A percentile compares a stretch with the other conserved stretches of the same genome.
phyloP scores from a whole-genome alignment of 2,888 invertebrate species.

The Leptinotarsa peninsularis region DNA sequence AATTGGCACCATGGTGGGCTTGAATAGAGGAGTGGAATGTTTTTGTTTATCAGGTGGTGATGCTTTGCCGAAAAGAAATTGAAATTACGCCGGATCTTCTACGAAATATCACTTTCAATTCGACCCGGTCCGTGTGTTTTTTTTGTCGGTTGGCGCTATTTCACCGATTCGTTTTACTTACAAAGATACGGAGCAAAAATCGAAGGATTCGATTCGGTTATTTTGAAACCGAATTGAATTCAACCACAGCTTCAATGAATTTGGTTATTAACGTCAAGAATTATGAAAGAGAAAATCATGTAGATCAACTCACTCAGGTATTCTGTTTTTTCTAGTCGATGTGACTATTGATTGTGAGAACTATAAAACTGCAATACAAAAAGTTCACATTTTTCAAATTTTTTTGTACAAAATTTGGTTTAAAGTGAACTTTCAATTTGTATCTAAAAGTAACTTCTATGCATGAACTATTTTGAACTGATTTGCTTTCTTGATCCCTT shows the following conservation, averaged over 20 bases:
- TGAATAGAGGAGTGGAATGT: not conserved
- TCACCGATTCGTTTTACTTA: constrained; percentile 8
- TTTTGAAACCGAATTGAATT: constrained; percentile 12
- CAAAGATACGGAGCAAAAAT: constrained; percentile 9
- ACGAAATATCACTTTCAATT: not conserved
- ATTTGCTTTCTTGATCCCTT: too few species aligned
- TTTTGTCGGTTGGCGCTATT: constrained; percentile 2
- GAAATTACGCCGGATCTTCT: not conserved
- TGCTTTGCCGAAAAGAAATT: not conserved
- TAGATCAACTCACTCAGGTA: not conserved
- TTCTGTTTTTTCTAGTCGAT: too few species aligned
- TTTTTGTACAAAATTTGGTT: too few species aligned
- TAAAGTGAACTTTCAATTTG: too few species aligned
- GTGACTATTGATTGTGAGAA: too few species aligned
- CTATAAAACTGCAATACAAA: too few species aligned
- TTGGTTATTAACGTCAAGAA: constrained; percentile 4
- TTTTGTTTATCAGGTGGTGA: not conserved
- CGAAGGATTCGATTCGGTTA: constrained; percentile 15
- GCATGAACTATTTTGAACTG: too few species aligned
- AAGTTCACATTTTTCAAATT: too few species aligned
- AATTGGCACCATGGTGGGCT: constrained; percentile 6
- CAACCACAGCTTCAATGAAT: constrained; percentile 15
- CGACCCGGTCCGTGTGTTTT: not conserved
- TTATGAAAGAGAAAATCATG: not conserved
- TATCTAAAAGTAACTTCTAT: too few species aligned